A percentile compares a stretch with the other conserved stretches of the same genome.
phyloP scores from a whole-genome alignment of 1,140 invertebrate genomes.

The Danaus plexippus region DNA sequence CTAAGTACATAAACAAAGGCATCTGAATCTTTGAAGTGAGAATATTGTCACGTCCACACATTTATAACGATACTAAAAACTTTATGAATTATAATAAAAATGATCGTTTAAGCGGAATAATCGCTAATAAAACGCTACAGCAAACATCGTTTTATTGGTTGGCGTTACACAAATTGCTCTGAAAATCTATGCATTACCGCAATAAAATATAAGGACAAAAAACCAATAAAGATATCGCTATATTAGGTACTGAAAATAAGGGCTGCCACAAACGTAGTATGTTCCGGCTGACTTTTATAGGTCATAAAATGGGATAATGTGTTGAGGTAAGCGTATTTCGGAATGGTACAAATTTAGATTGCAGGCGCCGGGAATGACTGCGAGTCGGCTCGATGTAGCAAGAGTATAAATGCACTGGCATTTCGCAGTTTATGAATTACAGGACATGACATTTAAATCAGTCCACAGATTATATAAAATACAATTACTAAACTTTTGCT shows the following conservation, averaged over 20 bases:
- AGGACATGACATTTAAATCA: slow-evolving; percentile 3
- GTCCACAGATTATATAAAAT: slow-evolving; percentile 5
- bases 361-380: slow-evolving; percentile 30
- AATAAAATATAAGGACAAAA: slow-evolving; percentile 57
- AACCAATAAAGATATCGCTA: slow-evolving; percentile 32
- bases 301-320: slow-evolving; percentile 69
- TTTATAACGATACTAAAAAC: slow-evolving; percentile 38
- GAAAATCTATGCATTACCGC: slow-evolving; percentile 59
- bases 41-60: slow-evolving; percentile 32
- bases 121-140: slow-evolving; percentile 32
- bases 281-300: slow-evolving; percentile 67
- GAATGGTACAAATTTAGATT: slow-evolving; percentile 68
- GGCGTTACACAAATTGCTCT: slow-evolving; percentile 49
- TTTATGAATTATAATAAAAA: slow-evolving; percentile 63
- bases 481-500: too few species aligned
- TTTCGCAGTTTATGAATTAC: background rate
- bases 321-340: slow-evolving; percentile 64
- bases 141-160: slow-evolving; percentile 57
- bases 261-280: slow-evolving; percentile 60
- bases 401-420: too few species aligned
- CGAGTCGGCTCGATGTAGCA: too few species aligned
- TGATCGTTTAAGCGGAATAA: slow-evolving; percentile 44
- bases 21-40: slow-evolving; percentile 22
- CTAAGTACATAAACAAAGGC: slow-evolving; percentile 8
- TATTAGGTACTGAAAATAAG: slow-evolving; percentile 46